These are phyloP conservation scores for Phymatocera aterrima DNA, from an alignment of 2,888 invertebrate species.

Conservation along the genomic window DNA sequence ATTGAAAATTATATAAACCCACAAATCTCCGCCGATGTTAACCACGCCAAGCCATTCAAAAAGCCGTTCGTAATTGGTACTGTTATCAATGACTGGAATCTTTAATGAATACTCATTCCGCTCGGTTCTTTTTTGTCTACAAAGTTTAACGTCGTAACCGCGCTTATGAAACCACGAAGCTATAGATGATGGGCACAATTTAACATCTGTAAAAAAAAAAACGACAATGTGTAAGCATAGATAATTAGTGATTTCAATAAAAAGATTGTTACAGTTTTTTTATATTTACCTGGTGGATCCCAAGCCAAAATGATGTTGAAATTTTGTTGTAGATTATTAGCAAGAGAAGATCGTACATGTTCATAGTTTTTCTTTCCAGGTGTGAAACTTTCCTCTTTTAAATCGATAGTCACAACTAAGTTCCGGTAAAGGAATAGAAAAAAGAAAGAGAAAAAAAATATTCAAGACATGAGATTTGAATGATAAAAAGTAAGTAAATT, in stretches of 20 bases:
- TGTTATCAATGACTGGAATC: constrained; percentile 71
- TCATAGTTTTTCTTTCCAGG: constrained; percentile 76
- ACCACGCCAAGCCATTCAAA: constrained; percentile 79
- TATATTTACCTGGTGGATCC: constrained; percentile 75
- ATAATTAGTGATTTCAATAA: not conserved
- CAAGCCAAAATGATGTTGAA: constrained; percentile 76
- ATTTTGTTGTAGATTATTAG: constrained; percentile 67
- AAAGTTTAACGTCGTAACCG: constrained; percentile 74
- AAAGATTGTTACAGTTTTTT: not conserved
- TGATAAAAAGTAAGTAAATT: constrained; percentile 22
- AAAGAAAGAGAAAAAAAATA: constrained; percentile 57
- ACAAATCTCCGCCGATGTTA: constrained; percentile 74
- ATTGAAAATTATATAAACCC: constrained; percentile 50
- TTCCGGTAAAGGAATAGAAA: constrained; percentile 46
- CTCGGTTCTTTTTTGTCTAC: constrained; percentile 70
- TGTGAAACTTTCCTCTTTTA: constrained; percentile 74
- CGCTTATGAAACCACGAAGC: constrained; percentile 77
- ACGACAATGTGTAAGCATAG: not conserved
- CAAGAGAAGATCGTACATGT: constrained; percentile 70
- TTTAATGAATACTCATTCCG: constrained; percentile 69
- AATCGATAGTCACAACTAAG: constrained; percentile 76
- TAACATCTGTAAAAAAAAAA: constrained; percentile 62
- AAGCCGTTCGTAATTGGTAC: constrained; percentile 68
- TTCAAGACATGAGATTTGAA: not conserved
- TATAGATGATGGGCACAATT: constrained; percentile 78